A percentile compares a stretch with the other conserved stretches of the same genome.
Conservation (phyloP, 2,888 invertebrate species). For the Plutella xylostella region DNA sequence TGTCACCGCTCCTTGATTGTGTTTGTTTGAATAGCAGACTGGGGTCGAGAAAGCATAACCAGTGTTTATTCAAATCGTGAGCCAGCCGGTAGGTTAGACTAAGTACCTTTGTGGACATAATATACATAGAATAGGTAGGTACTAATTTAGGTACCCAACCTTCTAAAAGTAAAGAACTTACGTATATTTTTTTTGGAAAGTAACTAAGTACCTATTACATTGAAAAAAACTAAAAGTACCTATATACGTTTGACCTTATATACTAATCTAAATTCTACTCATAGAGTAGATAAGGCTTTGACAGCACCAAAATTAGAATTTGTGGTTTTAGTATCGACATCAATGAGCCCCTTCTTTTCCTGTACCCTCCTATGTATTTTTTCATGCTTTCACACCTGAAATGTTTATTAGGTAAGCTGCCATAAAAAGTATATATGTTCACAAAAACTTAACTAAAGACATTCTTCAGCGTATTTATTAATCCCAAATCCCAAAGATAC, state of each 20-base stretch:
- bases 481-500: background rate
- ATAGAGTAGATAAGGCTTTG: no score
- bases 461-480: background rate
- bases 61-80: conserved; percentile 2
- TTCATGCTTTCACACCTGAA: background rate
- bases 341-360: no score
- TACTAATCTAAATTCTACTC: no score
- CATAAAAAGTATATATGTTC: background rate
- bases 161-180: no score
- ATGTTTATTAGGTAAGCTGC: background rate
- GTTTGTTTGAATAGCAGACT: conserved; percentile 10
- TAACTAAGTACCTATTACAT: no score
- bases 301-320: no score
- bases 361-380: background rate
- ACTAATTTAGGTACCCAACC: background rate
- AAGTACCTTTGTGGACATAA: background rate
- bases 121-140: background rate
- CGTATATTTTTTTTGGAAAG: no score
- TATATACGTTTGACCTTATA: no score
- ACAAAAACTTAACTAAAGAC: background rate
- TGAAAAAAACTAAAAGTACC: no score
- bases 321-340: no score
- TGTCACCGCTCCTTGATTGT: conserved; percentile 18
- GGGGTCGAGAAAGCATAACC: conserved; percentile 3
- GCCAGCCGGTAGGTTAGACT: no score